Evolutionary conservation across 1,140 invertebrate species (phyloP).

Genomic region (Sinonovacula constricta): DNA sequence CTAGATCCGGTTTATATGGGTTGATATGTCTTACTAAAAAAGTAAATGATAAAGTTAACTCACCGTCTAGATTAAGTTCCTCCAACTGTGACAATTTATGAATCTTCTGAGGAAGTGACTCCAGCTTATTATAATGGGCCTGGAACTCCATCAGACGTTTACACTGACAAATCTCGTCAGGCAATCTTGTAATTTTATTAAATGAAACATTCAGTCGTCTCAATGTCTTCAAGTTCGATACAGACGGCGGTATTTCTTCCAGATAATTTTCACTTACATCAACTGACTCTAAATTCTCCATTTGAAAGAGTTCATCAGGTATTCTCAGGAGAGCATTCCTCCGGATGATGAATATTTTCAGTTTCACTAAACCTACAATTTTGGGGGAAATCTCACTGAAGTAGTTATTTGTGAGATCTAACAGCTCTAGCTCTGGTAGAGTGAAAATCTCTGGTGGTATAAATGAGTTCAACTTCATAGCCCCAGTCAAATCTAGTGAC

Average conservation of each 20-base stretch:
- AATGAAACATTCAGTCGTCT: slow-evolving; percentile 61
- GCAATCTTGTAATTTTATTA: slow-evolving; percentile 67
- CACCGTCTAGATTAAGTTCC: slow-evolving; percentile 64
- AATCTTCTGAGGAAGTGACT: slow-evolving; percentile 64
- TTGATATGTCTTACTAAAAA: no score
- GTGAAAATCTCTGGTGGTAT: slow-evolving; percentile 69
- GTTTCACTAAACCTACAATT: slow-evolving; percentile 65
- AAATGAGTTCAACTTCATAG: slow-evolving; percentile 67
- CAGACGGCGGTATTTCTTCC: slow-evolving; percentile 60
- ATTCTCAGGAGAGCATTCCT: slow-evolving; percentile 72
- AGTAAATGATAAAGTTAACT: background rate
- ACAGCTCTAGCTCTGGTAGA: slow-evolving; percentile 64
- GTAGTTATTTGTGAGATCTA: slow-evolving; percentile 74
- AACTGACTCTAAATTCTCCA: slow-evolving; percentile 68
- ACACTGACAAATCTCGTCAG: slow-evolving; percentile 68
- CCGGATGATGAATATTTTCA: slow-evolving; percentile 68
- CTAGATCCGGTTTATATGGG: no score
- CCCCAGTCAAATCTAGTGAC: slow-evolving; percentile 69
- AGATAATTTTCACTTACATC: slow-evolving; percentile 74
- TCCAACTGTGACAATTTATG: slow-evolving; percentile 63
- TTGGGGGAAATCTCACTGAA: slow-evolving; percentile 72
- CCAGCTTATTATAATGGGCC: slow-evolving; percentile 64
- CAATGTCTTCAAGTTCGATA: slow-evolving; percentile 66
- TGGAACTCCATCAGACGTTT: slow-evolving; percentile 58
- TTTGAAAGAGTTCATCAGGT: slow-evolving; percentile 70